Base-by-base conservation (phyloP, 2,113 vertebrate species). In the Oceanites oceanicus region DNA sequence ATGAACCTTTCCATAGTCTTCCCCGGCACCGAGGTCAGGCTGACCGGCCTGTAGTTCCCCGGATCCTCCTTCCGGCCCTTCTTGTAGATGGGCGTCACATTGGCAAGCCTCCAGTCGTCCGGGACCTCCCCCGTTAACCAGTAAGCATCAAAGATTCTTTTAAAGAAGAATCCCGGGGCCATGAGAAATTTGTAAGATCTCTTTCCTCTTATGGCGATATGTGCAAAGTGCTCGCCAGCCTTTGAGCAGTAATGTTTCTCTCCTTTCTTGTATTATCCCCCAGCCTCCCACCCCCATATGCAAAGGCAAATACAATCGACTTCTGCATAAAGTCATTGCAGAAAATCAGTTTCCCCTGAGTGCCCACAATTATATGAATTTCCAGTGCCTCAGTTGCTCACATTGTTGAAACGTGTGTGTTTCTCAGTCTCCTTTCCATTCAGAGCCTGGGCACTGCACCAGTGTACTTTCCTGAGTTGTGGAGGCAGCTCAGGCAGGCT, bases 281-380 rank as follows among this genome's bases (percentile, higher is more conserved):
- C 8, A 2, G 5, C 16, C 8, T 67, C 18, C 34, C 2, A 7
- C 6, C 3, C 0, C 0, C 16, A 42, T 27, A 42, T 0, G 1
- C 8, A 49, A 75, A 86, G 18, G 32, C 27, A 79, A 82, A 44
- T 9, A 77, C n/a, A 52, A 29, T 9, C 6, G 15, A 49, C 15
- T 47, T 66, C 56, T 75, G 13, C 21, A 30, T 53, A 56, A 82
- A 79, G 29, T 30, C 50, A 58, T 40, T 71, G 38, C 30, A 86
- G 15, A 72, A 92, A 75, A 58, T 82, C 19, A 14, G 2, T 53
- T 70, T 88, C 44, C 15, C 8, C 14, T 25, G 3, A 56, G 16
- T 58, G 30, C 36, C 27, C 66, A 67, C 13, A 75, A 52, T 58
- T n/a, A 58, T 1, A 53, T 10, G 34, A 25, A n/a, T 52, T 88